Evolutionary conservation across 2,888 invertebrate species (phyloP).

Genomic region (Helleia helle): DNA sequence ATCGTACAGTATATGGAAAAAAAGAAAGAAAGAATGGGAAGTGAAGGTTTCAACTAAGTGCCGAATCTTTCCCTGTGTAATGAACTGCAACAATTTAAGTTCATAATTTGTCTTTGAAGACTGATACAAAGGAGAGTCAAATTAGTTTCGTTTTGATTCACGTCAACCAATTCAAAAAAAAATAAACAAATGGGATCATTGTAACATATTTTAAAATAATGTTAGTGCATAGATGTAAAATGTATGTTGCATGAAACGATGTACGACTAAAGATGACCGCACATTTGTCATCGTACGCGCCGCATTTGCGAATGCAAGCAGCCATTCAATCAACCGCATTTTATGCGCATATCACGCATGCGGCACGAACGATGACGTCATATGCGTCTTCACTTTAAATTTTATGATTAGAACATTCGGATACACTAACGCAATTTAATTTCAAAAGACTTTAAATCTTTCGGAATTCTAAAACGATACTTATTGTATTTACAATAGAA

Average conservation of each 20-base stretch:
- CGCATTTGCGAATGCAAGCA: too few species aligned
- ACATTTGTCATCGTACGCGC: too few species aligned
- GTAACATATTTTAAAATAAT: slow-evolving; percentile 72
- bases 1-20: too few species aligned
- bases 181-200: slow-evolving; percentile 70
- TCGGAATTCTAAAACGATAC: slow-evolving; percentile 2
- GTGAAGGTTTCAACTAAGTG: too few species aligned
- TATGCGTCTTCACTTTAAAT: too few species aligned
- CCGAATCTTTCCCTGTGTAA: too few species aligned
- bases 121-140: slow-evolving; percentile 20
- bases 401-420: too few species aligned
- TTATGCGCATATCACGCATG: too few species aligned
- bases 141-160: slow-evolving; percentile 15
- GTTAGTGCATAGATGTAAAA: slow-evolving; percentile 59
- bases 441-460: not conserved
- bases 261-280: too few species aligned
- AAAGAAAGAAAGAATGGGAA: too few species aligned
- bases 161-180: slow-evolving; percentile 45
- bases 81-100: not conserved
- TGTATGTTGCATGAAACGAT: slow-evolving; percentile 46
- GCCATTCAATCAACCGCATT: too few species aligned
- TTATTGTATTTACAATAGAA: slow-evolving; percentile 12
- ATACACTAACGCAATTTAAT: slow-evolving; percentile 12
- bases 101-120: slow-evolving; percentile 20
- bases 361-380: too few species aligned